phyloP scores from a whole-genome alignment of 1,140 invertebrate genomes.

The Cyphomyrmex costatus region DNA sequence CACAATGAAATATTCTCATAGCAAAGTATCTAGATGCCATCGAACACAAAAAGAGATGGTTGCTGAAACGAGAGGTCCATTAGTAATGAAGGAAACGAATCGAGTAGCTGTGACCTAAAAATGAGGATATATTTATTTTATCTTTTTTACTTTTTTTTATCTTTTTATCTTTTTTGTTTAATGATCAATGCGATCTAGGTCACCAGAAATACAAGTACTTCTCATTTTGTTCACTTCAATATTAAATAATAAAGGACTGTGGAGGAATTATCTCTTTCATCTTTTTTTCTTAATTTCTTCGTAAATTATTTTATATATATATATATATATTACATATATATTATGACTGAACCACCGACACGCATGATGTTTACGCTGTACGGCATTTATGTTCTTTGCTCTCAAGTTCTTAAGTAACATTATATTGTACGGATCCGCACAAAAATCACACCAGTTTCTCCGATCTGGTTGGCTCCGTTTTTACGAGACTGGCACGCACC shows the following conservation, averaged over 20 bases:
- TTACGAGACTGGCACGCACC: slow-evolving; percentile 73
- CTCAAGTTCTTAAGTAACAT: slow-evolving; percentile 83
- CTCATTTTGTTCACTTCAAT: slow-evolving; percentile 83
- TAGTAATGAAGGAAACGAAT: slow-evolving; percentile 78
- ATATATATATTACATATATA: slow-evolving; percentile 86
- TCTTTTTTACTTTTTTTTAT: slow-evolving; percentile 89
- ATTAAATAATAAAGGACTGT: slow-evolving; percentile 86
- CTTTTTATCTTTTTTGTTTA: slow-evolving; percentile 81
- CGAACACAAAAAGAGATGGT: slow-evolving; percentile 68
- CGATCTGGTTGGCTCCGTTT: slow-evolving; percentile 68
- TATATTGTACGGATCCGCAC: slow-evolving; percentile 76
- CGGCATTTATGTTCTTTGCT: slow-evolving; percentile 79
- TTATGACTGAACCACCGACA: slow-evolving; percentile 85
- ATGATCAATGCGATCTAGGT: slow-evolving; percentile 86
- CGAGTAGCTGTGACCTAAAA: slow-evolving; percentile 89
- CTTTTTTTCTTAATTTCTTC: slow-evolving; percentile 75
- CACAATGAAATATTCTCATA: slow-evolving; percentile 69
- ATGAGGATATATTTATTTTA: slow-evolving; percentile 91
- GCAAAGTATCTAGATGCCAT: slow-evolving; percentile 75
- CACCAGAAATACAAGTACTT: slow-evolving; percentile 86
- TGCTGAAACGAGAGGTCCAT: slow-evolving; percentile 76
- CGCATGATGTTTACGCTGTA: slow-evolving; percentile 83
- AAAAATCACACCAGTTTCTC: slow-evolving; percentile 78
- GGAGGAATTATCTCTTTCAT: slow-evolving; percentile 83
- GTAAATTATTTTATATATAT: slow-evolving; percentile 79